A percentile compares a stretch with the other conserved stretches of the same genome.
Evolutionary conservation across 2,797 vertebrate genomes (phyloP).

Genomic region (Corythornis leucogaster): DNA sequence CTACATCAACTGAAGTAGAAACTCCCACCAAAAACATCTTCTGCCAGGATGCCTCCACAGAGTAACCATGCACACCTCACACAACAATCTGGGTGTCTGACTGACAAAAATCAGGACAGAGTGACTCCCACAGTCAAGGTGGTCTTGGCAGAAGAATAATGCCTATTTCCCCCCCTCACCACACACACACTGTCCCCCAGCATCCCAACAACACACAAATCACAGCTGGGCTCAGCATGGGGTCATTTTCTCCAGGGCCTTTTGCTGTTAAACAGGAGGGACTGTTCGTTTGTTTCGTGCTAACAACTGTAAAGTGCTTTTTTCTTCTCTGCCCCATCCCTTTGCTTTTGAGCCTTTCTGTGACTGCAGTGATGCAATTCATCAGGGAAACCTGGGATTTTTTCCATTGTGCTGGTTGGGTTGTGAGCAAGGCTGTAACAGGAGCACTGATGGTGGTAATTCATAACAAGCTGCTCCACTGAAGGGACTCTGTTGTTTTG

Average conservation of each 20-base stretch:
- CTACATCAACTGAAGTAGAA: background rate
- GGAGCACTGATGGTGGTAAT: background rate
- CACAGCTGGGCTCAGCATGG: background rate
- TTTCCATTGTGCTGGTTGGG: background rate
- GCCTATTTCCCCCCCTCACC: fast-evolving
- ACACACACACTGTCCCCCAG: too few species aligned
- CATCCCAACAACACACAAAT: background rate
- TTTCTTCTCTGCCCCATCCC: too few species aligned
- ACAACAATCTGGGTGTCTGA: background rate
- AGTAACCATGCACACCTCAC: fast-evolving
- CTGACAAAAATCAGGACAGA: background rate
- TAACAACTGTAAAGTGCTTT: background rate
- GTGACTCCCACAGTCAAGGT: background rate
- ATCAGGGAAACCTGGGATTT: background rate
- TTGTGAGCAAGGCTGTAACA: background rate
- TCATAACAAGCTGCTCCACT: background rate
- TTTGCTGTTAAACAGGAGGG: background rate
- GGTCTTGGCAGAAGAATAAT: background rate
- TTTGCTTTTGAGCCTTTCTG: background rate
- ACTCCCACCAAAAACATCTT: background rate
- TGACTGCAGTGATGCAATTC: fast-evolving
- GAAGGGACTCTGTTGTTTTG: background rate
- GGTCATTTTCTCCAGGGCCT: background rate
- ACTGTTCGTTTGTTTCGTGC: slow-evolving; percentile 2
- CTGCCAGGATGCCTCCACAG: fast-evolving